phyloP scores from a whole-genome alignment of 2,797 vertebrate species.

The Sebastolobus alascanus region DNA sequence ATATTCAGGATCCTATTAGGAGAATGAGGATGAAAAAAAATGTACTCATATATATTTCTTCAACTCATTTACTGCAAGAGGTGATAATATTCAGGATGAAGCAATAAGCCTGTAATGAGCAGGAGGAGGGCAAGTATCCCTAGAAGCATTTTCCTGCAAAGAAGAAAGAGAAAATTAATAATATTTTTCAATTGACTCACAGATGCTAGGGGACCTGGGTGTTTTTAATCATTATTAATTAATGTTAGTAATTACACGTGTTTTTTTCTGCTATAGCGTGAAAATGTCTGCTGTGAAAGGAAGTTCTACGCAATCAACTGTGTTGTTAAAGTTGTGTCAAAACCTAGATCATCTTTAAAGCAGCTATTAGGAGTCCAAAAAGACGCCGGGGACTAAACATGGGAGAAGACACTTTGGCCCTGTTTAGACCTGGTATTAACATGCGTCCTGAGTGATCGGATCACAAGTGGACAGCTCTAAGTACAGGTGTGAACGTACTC shows the following conservation, averaged over 20 bases:
- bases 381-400: no score
- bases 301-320: no score
- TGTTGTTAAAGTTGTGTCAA: background rate
- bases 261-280: background rate
- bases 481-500: no score
- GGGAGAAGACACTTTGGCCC: no score
- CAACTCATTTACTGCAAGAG: conserved; percentile 51
- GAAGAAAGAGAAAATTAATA: background rate
- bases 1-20: conserved; percentile 57
- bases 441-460: no score
- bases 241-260: background rate
- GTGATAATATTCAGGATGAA: conserved; percentile 53
- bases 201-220: no score
- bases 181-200: background rate
- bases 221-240: background rate
- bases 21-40: conserved; percentile 27
- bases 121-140: conserved; percentile 53
- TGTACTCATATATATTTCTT: conserved; percentile 42
- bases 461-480: no score
- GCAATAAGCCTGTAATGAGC: conserved; percentile 57
- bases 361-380: no score
- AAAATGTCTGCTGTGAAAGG: background rate
- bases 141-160: conserved; percentile 19
- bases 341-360: background rate
- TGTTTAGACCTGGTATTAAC: no score